Evolutionary conservation across 2,113 vertebrate species (phyloP), one percentile per base, ranked within the genome.

Genomic region (Poicephalus meyeri): DNA sequence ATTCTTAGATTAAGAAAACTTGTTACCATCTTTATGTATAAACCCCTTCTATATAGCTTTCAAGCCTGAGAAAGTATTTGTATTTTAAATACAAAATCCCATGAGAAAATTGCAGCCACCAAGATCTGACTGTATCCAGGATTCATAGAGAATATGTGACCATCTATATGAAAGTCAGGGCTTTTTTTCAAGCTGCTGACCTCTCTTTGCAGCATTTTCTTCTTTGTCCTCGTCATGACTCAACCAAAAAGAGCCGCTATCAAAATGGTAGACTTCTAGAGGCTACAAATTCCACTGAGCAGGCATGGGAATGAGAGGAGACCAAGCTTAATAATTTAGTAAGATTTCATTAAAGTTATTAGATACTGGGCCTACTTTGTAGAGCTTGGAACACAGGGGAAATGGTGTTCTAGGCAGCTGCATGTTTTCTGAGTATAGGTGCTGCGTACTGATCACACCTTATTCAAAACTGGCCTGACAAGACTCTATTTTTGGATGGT

Each of bases 141-240:
- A 58, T 86, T 47, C 14, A 4, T 3, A 39, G 24, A 44, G 80
- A n/a, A 26, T 63, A 63, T 16, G 6, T 52, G 33, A 79, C 39
- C 33, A 24, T 73, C 41, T 83, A 13, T 29, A 25, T 64, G 33
- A 31, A 87, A 60, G 47, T 24, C 14, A 19, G 28, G 5, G 1
- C 5, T 0, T 35, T 47, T 64, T 80, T 86, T 21, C 20, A 72
- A 69, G 35, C 41, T 80, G 33, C 2, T 0, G 0, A 16, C 46
- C 29, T 58, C 5, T 49, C 20, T 16, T 69, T 65, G 25, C 29
- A 60, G 7, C 9, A 17, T 35, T 87, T 61, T 7, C 26, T 44
- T 26, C 42, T 69, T 69, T 4, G 8, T 2, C 14, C 13, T 83
- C 16, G 4, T 33, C 6, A 4, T 52, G n/a, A 39, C 19, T 76